Base-by-base conservation (phyloP, 1,140 invertebrate species). In the Oscheius sp. region DNA sequence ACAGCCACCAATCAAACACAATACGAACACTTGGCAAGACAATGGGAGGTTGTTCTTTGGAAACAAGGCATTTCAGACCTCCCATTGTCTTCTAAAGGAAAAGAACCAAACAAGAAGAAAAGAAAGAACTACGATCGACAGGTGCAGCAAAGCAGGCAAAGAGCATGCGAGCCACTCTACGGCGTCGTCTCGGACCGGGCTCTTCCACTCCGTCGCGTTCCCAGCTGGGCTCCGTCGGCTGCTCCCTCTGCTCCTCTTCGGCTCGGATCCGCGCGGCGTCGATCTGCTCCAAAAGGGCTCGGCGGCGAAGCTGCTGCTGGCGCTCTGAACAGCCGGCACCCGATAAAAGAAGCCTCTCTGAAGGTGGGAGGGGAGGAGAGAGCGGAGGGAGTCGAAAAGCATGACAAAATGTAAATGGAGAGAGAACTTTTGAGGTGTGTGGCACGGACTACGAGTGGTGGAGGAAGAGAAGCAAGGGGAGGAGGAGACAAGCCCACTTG, bases 401-500 rank as follows among this genome's bases (percentile, higher is more conserved):
- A 28, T 32, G 38, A 74, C 31, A 23, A 45, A 15, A 45, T 0
- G 18, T 45, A 45, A 45, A 45, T 45, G 42, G 23, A 18, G 42
- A 45, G 23, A 45, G n/a, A n/a, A n/a, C n/a, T n/a, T n/a, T n/a
- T n/a, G n/a, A n/a, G n/a, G n/a, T 55, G 49, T 13, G 7, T 23
- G 49, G 4, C 49, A 23, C 49, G 7, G 4, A 55, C 7, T 55
- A 13, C 7, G 49, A 23, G 23, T n/a, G 38, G 38, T n/a, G n/a
- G 38, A 10, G 38, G 38, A 42, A n/a, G 38, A n/a, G 38, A n/a
- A 42, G 38, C 10, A n/a, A n/a, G 38, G 38, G 38, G 15, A 65
- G 23, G 7, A 58, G 35, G 46, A 28, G 10, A 23, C 38, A 72
- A 74, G 80, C 82, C 68, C 62, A 82, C 80, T 82, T 58, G 76